phyloP scores from a whole-genome alignment of 2,797 vertebrate genomes.

The Zalophus californianus region DNA sequence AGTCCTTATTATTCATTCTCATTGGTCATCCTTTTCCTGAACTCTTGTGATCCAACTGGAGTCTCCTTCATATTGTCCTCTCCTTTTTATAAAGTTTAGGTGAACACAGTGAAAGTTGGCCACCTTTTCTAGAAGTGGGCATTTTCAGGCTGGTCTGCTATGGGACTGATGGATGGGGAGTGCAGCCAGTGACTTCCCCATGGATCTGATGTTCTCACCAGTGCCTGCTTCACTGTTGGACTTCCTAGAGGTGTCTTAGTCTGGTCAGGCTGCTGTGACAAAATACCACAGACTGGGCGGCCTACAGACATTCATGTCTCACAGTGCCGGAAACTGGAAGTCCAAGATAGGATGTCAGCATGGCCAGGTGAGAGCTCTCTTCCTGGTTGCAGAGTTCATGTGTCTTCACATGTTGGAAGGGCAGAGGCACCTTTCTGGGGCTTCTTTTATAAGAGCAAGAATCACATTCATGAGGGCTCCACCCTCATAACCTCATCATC shows the following conservation, averaged over 20 bases:
- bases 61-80: slow-evolving; percentile 65
- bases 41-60: slow-evolving; percentile 80
- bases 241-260: slow-evolving; percentile 53
- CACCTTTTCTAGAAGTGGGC: slow-evolving; percentile 78
- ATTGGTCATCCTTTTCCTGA: slow-evolving; percentile 84
- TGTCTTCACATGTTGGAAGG: not conserved
- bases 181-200: slow-evolving; percentile 77
- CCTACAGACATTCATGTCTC: not conserved
- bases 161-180: slow-evolving; percentile 68
- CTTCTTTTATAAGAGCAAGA: not conserved
- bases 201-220: slow-evolving; percentile 80
- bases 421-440: not conserved
- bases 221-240: slow-evolving; percentile 81
- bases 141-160: slow-evolving; percentile 77
- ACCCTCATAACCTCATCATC: not conserved
- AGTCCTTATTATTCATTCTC: slow-evolving; percentile 85
- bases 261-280: not conserved
- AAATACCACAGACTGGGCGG: not conserved
- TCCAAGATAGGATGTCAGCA: not conserved
- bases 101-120: slow-evolving; percentile 43
- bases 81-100: slow-evolving; percentile 72
- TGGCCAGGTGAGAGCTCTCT: not conserved
- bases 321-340: not conserved
- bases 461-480: not conserved
- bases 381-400: not conserved